phyloP scores from a whole-genome alignment of 23 tunicate species.

The Oikopleura dioica region DNA sequence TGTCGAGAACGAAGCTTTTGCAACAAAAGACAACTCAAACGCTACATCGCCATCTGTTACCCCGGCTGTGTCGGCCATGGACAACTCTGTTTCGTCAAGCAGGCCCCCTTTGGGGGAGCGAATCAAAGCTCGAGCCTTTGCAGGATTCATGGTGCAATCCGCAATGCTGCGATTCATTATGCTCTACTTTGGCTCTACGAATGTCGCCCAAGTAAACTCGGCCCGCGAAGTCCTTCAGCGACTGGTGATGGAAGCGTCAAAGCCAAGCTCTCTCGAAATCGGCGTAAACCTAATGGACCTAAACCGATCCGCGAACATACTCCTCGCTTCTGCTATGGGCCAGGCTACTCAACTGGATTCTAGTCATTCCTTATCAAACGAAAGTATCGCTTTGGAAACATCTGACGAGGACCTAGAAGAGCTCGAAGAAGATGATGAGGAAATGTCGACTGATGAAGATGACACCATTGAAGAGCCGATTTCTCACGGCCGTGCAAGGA shows the following conservation, averaged over 20 bases:
- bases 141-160: neutral
- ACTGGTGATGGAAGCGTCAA: neutral
- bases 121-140: neutral
- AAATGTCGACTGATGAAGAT: neutral
- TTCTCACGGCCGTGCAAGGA: too few relatives aligned
- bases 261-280: neutral
- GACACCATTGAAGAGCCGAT: too few relatives aligned
- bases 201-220: neutral
- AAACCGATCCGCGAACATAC: neutral
- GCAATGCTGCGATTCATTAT: neutral
- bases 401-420: neutral
- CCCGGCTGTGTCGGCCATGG: neutral
- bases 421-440: slow-evolving; percentile 5
- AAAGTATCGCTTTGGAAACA: neutral
- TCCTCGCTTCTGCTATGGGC: slow-evolving; percentile 1
- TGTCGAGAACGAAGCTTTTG: too few relatives aligned
- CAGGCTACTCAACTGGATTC: neutral
- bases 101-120: too few relatives aligned
- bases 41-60: neutral
- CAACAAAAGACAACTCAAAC: too few relatives aligned
- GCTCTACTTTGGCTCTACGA: neutral
- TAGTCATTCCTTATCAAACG: neutral
- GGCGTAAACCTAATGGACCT: neutral
- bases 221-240: neutral
- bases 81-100: neutral